Conservation (phyloP, 64 coral and sea anemone species). For the Pachyseris speciosa region DNA sequence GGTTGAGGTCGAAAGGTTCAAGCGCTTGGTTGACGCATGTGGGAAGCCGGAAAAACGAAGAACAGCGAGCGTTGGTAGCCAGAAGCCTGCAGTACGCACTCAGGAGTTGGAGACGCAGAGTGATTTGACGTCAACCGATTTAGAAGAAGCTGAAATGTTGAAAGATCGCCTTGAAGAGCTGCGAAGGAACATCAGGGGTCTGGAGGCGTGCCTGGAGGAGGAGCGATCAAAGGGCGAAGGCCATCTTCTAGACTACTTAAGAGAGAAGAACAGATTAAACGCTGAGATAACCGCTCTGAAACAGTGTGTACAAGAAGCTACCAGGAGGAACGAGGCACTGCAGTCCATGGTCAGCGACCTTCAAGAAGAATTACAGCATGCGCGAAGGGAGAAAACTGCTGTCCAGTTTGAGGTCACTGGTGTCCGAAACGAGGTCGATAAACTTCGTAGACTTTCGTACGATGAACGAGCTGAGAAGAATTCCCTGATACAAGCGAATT, state of each 20-base stretch:
- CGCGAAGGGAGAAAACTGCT: slow-evolving; percentile 27
- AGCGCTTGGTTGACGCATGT: slow-evolving; percentile 37
- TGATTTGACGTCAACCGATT: slow-evolving; percentile 22
- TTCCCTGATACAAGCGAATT: slow-evolving; percentile 1
- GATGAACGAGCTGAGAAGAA: slow-evolving; percentile 65
- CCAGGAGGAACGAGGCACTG: background rate
- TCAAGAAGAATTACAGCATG: background rate
- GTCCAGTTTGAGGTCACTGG: slow-evolving; percentile 49
- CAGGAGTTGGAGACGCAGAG: background rate
- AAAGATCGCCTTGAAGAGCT: slow-evolving; percentile 37
- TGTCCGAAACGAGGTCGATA: slow-evolving; percentile 44
- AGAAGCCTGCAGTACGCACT: background rate
- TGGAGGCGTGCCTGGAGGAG: slow-evolving; percentile 38
- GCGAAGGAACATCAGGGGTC: slow-evolving; percentile 38
- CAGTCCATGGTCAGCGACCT: background rate
- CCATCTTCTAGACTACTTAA: slow-evolving; percentile 17
- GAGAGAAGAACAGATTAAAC: slow-evolving; percentile 25
- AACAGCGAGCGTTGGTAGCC: background rate
- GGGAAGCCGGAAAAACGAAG: background rate
- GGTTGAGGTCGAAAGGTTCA: slow-evolving; percentile 56
- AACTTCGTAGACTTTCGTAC: slow-evolving; percentile 20
- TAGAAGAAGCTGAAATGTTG: slow-evolving; percentile 24
- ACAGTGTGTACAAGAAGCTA: background rate
- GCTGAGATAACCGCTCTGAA: slow-evolving; percentile 38
- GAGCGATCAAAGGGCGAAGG: slow-evolving; percentile 40